phyloP scores from a whole-genome alignment of 2,113 vertebrate genomes.

The Suricata suricatta region DNA sequence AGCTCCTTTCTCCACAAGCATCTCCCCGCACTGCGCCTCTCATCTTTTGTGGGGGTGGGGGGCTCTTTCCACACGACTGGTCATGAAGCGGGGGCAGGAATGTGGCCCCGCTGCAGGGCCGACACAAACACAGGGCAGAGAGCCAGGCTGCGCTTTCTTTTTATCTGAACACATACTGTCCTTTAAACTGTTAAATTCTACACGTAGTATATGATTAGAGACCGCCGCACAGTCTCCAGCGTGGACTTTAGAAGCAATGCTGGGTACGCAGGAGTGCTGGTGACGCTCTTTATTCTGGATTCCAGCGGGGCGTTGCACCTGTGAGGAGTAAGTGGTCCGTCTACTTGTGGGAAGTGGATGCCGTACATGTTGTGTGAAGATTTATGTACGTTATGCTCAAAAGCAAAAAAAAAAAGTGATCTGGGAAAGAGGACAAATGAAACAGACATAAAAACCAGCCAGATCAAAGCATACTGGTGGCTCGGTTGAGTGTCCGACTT shows the following conservation, averaged over 20 bases:
- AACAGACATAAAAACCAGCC: rapidly evolving
- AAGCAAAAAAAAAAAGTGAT: neutral
- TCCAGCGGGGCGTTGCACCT: neutral
- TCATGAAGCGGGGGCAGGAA: neutral
- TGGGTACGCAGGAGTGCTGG: neutral
- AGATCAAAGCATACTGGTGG: too few species aligned
- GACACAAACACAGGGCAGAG: neutral
- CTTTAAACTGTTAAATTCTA: neutral
- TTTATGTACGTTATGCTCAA: neutral
- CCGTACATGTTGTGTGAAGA: neutral
- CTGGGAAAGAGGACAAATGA: neutral
- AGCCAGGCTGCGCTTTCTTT: neutral
- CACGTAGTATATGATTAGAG: neutral
- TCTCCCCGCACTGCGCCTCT: too few species aligned
- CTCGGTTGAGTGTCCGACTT: too few species aligned
- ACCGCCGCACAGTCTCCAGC: neutral
- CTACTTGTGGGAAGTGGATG: neutral
- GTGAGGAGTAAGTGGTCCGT: neutral
- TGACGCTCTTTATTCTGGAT: neutral
- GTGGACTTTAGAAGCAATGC: neutral
- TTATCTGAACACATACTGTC: neutral
- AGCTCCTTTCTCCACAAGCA: neutral
- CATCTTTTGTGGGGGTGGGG: neutral
- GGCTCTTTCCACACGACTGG: neutral
- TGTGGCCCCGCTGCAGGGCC: neutral